Evolutionary conservation across 2,113 vertebrate species (phyloP).

Genomic region (Romanogobio albipinnatus): DNA sequence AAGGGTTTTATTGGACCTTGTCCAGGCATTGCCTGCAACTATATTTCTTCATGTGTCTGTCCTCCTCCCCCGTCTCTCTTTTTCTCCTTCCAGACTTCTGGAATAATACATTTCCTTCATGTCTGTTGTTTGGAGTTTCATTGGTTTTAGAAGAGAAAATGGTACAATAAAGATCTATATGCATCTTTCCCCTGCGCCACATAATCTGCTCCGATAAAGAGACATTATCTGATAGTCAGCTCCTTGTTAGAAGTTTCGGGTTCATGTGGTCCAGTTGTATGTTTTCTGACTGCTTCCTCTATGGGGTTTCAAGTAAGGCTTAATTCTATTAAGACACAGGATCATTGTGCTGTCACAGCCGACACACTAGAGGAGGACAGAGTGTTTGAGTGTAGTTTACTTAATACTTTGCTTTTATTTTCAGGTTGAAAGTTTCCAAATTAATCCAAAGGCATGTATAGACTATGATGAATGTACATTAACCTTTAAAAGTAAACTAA

Average conservation of each 20-base stretch:
- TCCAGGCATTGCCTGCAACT: constrained; percentile 3
- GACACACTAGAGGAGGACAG: not conserved
- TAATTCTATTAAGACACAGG: not conserved
- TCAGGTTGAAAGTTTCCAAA: no score
- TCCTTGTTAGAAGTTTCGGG: not conserved
- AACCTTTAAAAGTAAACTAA: no score
- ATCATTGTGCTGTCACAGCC: not conserved
- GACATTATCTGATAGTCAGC: not conserved
- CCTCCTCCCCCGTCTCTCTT: not conserved
- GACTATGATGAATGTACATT: no score
- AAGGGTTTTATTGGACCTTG: constrained; percentile 39
- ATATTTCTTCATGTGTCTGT: constrained; percentile 23
- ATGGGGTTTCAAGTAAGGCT: not conserved
- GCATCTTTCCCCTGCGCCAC: not conserved
- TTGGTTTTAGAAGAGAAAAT: constrained; percentile 25
- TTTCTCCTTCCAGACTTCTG: constrained; percentile 35
- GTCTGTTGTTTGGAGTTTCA: constrained; percentile 22
- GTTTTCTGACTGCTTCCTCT: not conserved
- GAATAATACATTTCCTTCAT: constrained; percentile 38
- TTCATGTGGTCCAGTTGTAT: not conserved
- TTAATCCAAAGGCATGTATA: no score
- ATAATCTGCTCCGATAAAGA: constrained; percentile 25
- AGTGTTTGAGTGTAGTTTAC: not conserved
- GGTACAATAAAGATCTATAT: constrained; percentile 9
- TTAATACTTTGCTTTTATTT: no score